Evolutionary conservation across 2,888 invertebrate species (phyloP), one percentile per base, ranked within the genome.

Genomic region (Alcis repandata): DNA sequence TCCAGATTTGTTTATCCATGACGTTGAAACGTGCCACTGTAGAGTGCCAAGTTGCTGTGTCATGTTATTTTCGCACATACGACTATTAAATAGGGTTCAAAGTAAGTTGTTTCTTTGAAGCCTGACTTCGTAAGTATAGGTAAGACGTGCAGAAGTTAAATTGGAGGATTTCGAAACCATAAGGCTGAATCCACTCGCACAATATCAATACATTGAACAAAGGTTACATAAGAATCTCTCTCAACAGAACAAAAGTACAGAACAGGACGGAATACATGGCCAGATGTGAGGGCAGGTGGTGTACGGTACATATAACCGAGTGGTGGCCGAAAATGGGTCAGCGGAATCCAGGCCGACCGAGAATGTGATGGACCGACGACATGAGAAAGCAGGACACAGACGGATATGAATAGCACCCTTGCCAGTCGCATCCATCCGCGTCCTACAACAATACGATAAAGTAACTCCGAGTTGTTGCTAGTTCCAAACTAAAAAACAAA

Each of bases 1-100:
- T 59, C 49, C 49, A 54, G 52, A 64, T 63, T 67, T 67, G 64
- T 65, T 65, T 69, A 62, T 63, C 67, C 54, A 49, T 59, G 65
- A 58, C 38, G 54, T 17, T 11, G 41, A 43, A 45, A 45, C 56
- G 36, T 56, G 56, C 10, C 56, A 33, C 33, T 43, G 32, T 13
- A 32, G 33, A 45, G 45, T 45, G 56, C 56, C 45, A 56, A 56
- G n/a, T 20, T 33, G 0, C 9, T 33, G 20, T 43, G 27, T 19
- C 36, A 36, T 8, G 45, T 33, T 33, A 36, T 45, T 45, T 56
- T 56, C 45, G 20, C n/a, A 10, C 56, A 33, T 45, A 20, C 19
- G 1, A 20, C 33, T 36, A 32, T 36, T n/a, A 19, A 10, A 20
- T 56, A 56, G 45, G 43, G 56, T 45, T 43, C 33, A 46, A 45